Percentiles rank a stretch among this genome's conserved stretches.
Conservation (phyloP, 92 coral and sea anemone genomes). For the Paragorgia papillata region DNA sequence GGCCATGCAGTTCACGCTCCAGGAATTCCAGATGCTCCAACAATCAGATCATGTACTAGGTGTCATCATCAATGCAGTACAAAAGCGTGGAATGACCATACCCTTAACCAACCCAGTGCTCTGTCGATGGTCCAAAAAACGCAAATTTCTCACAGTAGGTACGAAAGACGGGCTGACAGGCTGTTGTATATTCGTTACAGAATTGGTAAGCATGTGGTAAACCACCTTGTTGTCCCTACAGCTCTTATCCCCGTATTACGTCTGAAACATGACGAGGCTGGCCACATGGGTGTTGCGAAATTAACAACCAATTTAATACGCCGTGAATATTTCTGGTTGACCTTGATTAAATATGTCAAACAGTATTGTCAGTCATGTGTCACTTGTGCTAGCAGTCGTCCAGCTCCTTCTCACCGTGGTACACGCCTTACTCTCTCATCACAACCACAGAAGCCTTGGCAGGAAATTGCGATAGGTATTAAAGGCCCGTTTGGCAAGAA, state of each 20-base stretch:
- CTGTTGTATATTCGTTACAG: constrained; percentile 30
- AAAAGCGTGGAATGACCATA: background rate
- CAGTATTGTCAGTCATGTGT: constrained; percentile 48
- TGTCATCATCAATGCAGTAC: background rate
- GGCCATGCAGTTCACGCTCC: constrained; percentile 8
- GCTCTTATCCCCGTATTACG: constrained; percentile 30
- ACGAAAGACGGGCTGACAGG: constrained; percentile 6
- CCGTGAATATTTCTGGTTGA: constrained; percentile 53
- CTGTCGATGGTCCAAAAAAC: constrained; percentile 8
- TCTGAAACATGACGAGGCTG: constrained; percentile 53
- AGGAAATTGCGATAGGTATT: constrained; percentile 56
- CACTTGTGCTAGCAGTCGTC: constrained; percentile 41
- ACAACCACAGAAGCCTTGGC: constrained; percentile 60
- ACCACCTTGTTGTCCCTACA: constrained; percentile 44
- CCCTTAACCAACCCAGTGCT: constrained; percentile 24
- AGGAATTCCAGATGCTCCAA: constrained; percentile 43
- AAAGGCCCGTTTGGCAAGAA: constrained; percentile 57
- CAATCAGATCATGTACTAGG: constrained; percentile 49
- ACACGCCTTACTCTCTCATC: constrained; percentile 46
- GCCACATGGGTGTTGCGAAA: constrained; percentile 54
- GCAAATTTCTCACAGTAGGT: constrained; percentile 12
- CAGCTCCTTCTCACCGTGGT: constrained; percentile 20
- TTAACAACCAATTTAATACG: constrained; percentile 44
- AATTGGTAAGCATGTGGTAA: constrained; percentile 40
- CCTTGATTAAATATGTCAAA: constrained; percentile 31